Evolutionary conservation across 2,888 invertebrate species (phyloP).

Genomic region (Cotesia congregata): DNA sequence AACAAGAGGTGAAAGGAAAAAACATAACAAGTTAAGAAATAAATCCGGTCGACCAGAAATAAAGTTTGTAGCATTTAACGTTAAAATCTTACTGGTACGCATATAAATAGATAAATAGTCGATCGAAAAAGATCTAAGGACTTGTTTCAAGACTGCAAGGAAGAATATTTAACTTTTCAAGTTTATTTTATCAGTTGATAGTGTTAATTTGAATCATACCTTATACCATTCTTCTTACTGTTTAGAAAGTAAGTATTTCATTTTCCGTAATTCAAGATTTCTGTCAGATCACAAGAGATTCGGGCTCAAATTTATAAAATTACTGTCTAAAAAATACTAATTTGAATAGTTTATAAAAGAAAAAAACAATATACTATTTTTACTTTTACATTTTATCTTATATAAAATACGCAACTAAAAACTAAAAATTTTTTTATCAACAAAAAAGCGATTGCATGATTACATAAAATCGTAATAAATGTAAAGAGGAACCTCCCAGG

Average conservation of each 20-base stretch:
- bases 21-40: slow-evolving; percentile 37
- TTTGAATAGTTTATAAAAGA: too few species aligned
- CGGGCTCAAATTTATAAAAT: slow-evolving; percentile 12
- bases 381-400: too few species aligned
- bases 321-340: too few species aligned
- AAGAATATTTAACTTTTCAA: slow-evolving; percentile 45
- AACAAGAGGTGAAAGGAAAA: slow-evolving; percentile 25
- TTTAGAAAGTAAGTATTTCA: background rate
- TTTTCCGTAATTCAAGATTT: background rate
- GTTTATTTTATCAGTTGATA: slow-evolving; percentile 26
- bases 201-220: slow-evolving; percentile 15
- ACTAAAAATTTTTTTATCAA: background rate
- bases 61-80: slow-evolving; percentile 65
- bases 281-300: slow-evolving; percentile 29
- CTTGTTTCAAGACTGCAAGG: slow-evolving; percentile 59
- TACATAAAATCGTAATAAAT: slow-evolving; percentile 7
- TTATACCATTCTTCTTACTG: slow-evolving; percentile 15
- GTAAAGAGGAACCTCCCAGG: slow-evolving; percentile 4
- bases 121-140: slow-evolving; percentile 61
- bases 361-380: too few species aligned
- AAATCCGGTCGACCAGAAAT: slow-evolving; percentile 60
- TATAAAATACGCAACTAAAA: too few species aligned
- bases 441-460: background rate
- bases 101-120: slow-evolving; percentile 61
- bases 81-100: slow-evolving; percentile 66